Percentiles rank a stretch among this genome's conserved stretches.
phyloP scores from a whole-genome alignment of 2,888 invertebrate species.

The Caradrina kadenii region DNA sequence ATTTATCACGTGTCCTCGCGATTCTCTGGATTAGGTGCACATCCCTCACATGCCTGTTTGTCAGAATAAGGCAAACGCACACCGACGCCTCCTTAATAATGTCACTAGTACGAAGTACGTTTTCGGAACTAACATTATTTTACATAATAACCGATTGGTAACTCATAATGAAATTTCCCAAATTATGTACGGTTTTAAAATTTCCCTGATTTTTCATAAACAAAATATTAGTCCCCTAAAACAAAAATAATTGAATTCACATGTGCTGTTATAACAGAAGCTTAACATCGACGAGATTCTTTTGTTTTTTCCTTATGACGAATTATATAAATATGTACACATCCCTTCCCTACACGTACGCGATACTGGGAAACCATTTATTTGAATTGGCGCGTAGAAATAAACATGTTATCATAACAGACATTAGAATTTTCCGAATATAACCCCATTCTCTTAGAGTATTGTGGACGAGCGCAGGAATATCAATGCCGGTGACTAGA shows the following conservation, averaged over 20 bases:
- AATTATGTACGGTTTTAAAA: no score
- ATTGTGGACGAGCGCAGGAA: slow-evolving; percentile 10
- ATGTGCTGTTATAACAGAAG: slow-evolving; percentile 27
- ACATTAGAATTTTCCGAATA: slow-evolving; percentile 42
- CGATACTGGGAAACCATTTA: slow-evolving; percentile 44
- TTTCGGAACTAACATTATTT: slow-evolving; percentile 3
- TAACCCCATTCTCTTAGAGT: slow-evolving; percentile 12
- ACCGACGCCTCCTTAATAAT: slow-evolving; percentile 47
- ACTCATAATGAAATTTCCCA: neutral
- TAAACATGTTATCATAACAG: slow-evolving; percentile 54
- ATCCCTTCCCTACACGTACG: slow-evolving; percentile 28
- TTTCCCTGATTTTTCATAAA: neutral
- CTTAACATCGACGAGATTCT: slow-evolving; percentile 25
- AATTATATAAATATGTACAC: slow-evolving; percentile 41
- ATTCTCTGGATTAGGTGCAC: slow-evolving; percentile 79
- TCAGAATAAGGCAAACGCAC: slow-evolving; percentile 71
- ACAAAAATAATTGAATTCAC: slow-evolving; percentile 12
- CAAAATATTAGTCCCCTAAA: neutral
- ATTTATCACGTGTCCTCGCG: slow-evolving; percentile 82
- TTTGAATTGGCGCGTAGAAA: slow-evolving; percentile 50
- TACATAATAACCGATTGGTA: neutral
- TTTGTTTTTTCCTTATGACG: slow-evolving; percentile 29
- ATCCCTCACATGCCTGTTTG: slow-evolving; percentile 76
- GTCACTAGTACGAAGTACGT: slow-evolving; percentile 26
- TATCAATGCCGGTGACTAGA: slow-evolving; percentile 8